Base-by-base conservation (phyloP, 1,140 invertebrate genomes). In the Holcopasites calliopsidis region DNA sequence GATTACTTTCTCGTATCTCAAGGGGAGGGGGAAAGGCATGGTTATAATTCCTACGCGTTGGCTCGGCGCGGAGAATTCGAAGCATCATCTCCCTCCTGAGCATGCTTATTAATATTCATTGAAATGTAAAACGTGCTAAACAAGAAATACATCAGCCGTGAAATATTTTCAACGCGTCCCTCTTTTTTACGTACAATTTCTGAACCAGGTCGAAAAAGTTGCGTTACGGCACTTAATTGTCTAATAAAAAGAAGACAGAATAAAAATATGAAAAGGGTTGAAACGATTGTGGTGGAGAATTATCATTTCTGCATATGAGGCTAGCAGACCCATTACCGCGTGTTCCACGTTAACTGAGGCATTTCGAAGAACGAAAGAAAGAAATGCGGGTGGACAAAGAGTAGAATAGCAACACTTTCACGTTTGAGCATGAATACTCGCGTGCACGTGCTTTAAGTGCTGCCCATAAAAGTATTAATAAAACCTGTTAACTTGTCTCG, bases 391-490 rank as follows among this genome's bases (percentile, higher is more conserved):
- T 28, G 11, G 26, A 7, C 42, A n/a, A 18, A 28, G 60, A 31
- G 1, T 21, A 10, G 60, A 73, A 47, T 52, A 52, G n/a, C 52
- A 47, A 26, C 31, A 16, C 13, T 3, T 28, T 6, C n/a, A 26
- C 33, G 40, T 44, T n/a, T 4, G 1, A 3, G 3, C 3, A 2
- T 3, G 23, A 5, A 61, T 28, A 33, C 5, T 13, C 13, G 18
- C 10, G 18, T n/a, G 10, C 26, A 40, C 42, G 42, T 38, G 62
- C 52, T 75, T 77, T 57, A 82, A 83, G 50, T 31, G 54, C 35
- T 23, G 8, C 28, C 13, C 40, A 64, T 71, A 52, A 66, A 83
- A 79, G 52, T 82, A 79, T 82, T 70, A 82, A 82, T 83, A 76
- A 82, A 83, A 82, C 40, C 54, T 13, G 68, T 64, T 62, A n/a